Evolutionary conservation across 1,140 invertebrate genomes (phyloP), one percentile per base, ranked within the genome.

Genomic region (Neuroterus valhalla): DNA sequence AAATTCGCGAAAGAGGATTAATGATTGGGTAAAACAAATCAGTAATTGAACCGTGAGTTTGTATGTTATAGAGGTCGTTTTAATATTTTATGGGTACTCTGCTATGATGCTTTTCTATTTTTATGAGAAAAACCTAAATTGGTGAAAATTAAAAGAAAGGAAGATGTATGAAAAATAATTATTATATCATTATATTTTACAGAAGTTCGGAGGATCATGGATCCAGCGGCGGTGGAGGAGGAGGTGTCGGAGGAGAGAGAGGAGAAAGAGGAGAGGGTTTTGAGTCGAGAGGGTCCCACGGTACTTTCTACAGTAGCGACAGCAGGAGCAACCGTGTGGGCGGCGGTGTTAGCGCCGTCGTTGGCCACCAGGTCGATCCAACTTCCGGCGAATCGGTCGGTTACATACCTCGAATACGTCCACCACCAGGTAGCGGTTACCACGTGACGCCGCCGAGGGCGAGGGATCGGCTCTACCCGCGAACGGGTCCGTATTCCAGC

Each of bases 361-460:
- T 79, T 43, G 82, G 85, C 66, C 85, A 87, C 70, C 81, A 86
- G 84, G 77, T 80, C 77, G 83, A 86, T 83, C 73, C 89, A 79
- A 82, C 85, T 80, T 44, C 85, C 71, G 87, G 81, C 68, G 87
- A 89, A 70, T 78, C 86, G 6, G 81, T 80, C 69, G 85, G 86
- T 19, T 89, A 88, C 76, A 83, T 89, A 78, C 78, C 88, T 66
- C 86, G 88, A 55, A 81, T 83, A 15, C 84, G 88, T 75, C 86
- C 87, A 78, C 83, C 87, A 80, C 86, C 87, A 52, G 62, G 77
- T 12, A 77, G 83, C 76, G 81, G 86, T 42, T 89, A 89, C 73
- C 88, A 88, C 88, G 88, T 89, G 88, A 89, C 88, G 85, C 87
- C 88, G 72, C 84, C 83, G 73, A 88, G 86, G 86, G 85, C 88